Evolutionary conservation across 2,888 invertebrate genomes (phyloP), one percentile per base, ranked within the genome.

Genomic region (Eupithecia abbreviata): DNA sequence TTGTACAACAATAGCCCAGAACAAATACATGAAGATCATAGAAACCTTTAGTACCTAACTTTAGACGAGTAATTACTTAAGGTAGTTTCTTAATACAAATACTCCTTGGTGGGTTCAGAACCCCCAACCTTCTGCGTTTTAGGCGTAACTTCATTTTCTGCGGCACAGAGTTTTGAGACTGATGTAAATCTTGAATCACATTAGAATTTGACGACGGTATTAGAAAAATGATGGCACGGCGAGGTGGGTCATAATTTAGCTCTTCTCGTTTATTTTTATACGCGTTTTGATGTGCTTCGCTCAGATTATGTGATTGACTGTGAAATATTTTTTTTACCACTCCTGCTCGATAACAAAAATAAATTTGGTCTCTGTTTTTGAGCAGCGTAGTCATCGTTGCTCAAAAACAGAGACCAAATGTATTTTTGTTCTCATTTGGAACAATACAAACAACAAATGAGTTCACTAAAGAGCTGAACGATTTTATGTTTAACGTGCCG

Each of bases 231-330:
- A 78, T 78, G 71, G 1, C 71, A 74, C 69, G 72, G 78, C 78
- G 43, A 74, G 74, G 76, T 75, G 41, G 73, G 71, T 76, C 55
- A 72, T 74, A 78, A 74, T 75, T 75, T 77, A 71, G 72, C 75
- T 75, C 73, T 71, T 75, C 79, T 73, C 77, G 62, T 75, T 79
- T 71, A 75, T 7, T 79, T 79, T 79, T 77, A 79, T 49, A 58
- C 75, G n/a, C 9, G 69, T 58, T 43, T 66, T 75, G 75, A 79
- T 79, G 71, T 73, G 75, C 68, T 72, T 71, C 69, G 73, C 73
- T 58, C 66, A 73, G 72, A 73, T 79, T 77, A 30, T 30, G 30
- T 30, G 30, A 30, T 30, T 30, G 75, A 77, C 72, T 62, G 47
- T 62, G 69, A 43, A 58, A n/a, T n/a, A 51, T 51, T 9, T 7